Evolutionary conservation across 2,113 vertebrate genomes (phyloP).

Genomic region (Columba livia): DNA sequence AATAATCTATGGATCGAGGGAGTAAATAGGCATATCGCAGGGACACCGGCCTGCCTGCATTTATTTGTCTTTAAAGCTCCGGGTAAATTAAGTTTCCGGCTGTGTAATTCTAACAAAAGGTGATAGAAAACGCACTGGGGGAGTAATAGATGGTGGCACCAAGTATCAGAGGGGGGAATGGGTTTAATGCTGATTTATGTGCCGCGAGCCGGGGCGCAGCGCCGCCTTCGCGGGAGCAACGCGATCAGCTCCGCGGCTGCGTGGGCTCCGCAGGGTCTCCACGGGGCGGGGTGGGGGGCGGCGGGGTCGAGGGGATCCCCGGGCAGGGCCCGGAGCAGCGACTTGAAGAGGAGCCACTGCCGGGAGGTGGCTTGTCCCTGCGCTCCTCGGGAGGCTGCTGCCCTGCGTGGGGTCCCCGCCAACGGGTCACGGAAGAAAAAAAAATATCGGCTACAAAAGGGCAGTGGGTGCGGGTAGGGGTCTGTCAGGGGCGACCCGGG

Average conservation of each 20-base stretch:
- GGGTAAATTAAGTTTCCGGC: slow-evolving; percentile 44
- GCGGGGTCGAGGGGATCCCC: too few species aligned
- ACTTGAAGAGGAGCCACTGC: not conserved
- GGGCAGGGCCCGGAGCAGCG: not conserved
- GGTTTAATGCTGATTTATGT: slow-evolving; percentile 26
- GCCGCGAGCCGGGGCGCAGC: not conserved
- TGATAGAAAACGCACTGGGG: slow-evolving; percentile 40
- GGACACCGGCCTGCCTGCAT: not conserved
- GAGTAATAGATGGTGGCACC: slow-evolving; percentile 21
- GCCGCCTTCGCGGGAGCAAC: not conserved
- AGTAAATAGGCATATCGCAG: slow-evolving; percentile 6
- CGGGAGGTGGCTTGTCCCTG: not conserved
- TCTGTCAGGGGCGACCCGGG: not conserved
- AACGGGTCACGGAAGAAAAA: rapidly evolving
- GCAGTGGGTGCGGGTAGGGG: not conserved
- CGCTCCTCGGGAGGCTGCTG: not conserved
- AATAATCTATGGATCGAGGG: not conserved
- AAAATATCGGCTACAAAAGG: not conserved
- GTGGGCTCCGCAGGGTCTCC: not conserved
- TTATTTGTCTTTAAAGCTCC: slow-evolving; percentile 51
- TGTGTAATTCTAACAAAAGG: slow-evolving; percentile 52
- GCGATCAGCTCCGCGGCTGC: not conserved
- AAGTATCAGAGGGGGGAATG: not conserved
- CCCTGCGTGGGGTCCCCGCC: not conserved
- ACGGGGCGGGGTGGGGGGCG: not conserved